Evolutionary conservation across 2,113 vertebrate species (phyloP).

Genomic region (Oxyura jamaicensis): DNA sequence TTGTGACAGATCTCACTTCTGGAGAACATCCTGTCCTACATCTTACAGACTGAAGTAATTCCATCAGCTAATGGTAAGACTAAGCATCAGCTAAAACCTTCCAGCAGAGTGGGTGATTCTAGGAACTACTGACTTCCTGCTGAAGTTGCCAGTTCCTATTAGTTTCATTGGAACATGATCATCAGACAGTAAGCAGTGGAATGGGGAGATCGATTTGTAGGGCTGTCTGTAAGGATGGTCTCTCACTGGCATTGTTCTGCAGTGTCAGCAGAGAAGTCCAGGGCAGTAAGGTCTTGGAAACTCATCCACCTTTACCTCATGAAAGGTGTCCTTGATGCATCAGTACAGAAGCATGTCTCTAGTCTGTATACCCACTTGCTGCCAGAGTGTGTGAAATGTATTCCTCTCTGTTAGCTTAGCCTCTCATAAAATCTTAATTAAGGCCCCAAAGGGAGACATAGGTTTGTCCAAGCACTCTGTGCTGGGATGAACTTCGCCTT

Average conservation of each 20-base stretch:
- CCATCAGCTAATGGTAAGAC: conserved; percentile 76
- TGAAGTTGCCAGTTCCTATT: not conserved
- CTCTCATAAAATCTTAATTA: not conserved
- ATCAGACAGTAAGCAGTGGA: not conserved
- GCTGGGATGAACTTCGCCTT: not conserved
- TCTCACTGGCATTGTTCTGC: not conserved
- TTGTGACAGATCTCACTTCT: conserved; percentile 66
- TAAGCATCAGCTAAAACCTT: not conserved
- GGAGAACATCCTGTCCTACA: conserved; percentile 77
- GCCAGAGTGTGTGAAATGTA: not conserved
- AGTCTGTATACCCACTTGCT: not conserved
- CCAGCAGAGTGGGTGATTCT: not conserved
- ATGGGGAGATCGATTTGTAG: not conserved
- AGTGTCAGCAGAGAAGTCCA: not conserved
- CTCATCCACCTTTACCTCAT: not conserved
- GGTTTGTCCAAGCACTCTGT: not conserved
- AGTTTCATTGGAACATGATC: not conserved
- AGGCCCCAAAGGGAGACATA: not conserved
- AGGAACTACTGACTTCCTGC: not conserved
- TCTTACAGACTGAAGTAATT: conserved; percentile 76
- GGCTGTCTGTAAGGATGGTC: not conserved
- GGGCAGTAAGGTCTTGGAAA: not conserved
- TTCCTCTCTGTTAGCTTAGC: not conserved
- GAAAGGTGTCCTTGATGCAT: not conserved
- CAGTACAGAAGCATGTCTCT: not conserved